Evolutionary conservation across 2,888 invertebrate species (phyloP), one percentile per base, ranked within the genome.

Genomic region (Epirrhoe tristata): DNA sequence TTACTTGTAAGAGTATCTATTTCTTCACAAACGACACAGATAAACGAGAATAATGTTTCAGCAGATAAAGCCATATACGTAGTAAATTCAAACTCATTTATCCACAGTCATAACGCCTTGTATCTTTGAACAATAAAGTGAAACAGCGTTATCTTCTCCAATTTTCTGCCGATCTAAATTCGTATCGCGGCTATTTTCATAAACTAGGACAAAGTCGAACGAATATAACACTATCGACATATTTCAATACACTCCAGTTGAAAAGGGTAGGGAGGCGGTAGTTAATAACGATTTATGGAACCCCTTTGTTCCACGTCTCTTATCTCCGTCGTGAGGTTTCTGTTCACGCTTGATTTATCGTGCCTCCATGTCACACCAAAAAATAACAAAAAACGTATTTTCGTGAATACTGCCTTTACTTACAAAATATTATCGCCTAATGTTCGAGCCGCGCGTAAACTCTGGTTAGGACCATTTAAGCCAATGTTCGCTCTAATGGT

Each of bases 211-310:
- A 68, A 68, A 72, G 64, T 73, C 63, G 71, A 71, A 68, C 71
- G 69, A 74, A 74, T 75, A 74, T 74, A 70, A 73, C 76, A 75
- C 78, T 80, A 83, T 81, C 80, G 77, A 74, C 77, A 78, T 79
- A 80, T 79, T 81, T 78, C 76, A 76, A 78, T 77, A 80, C 82
- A 82, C 84, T 86, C 81, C 76, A 80, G 76, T 81, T 82, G 84
- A 87, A 87, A 88, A 85, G 84, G 88, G 87, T 79, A 82, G 79
- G 67, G 83, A 82, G 83, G 79, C 78, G 84, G 86, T 85, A 88
- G 87, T 90, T 89, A 89, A 90, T 90, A 90, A 89, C 89, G 91
- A 92, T 93, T 91, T 92, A 92, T 90, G 86, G 85, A 85, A 86
- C 89, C 90, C 90, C 89, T 90, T 93, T 91, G 91, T 92, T 90